Percentiles rank a stretch among this genome's conserved stretches.
These are phyloP conservation scores for Diadema setosum DNA, from an alignment of 35 echinoderm and acorn worm species.

Conservation along the genomic window DNA sequence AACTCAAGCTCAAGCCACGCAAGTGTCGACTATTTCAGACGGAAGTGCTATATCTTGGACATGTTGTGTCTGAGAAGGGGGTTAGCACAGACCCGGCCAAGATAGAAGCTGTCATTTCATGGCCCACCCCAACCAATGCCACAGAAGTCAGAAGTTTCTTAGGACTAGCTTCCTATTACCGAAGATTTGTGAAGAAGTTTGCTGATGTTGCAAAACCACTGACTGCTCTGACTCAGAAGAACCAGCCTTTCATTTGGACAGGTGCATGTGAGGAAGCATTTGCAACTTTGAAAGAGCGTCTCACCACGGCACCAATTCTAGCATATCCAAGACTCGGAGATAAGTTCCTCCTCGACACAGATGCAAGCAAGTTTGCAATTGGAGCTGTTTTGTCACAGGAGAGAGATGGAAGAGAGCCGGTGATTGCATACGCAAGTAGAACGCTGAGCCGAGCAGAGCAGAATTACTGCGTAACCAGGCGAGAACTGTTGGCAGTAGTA, in stretches of 20 bases:
- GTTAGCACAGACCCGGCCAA: slow-evolving; percentile 31
- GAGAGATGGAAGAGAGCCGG: slow-evolving; percentile 33
- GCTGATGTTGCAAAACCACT: slow-evolving; percentile 12
- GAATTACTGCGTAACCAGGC: slow-evolving; percentile 23
- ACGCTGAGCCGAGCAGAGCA: background rate
- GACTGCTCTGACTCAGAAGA: background rate
- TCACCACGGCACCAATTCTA: too few species aligned
- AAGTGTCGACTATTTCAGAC: slow-evolving; percentile 46
- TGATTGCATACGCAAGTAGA: slow-evolving; percentile 25
- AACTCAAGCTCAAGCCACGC: slow-evolving; percentile 34
- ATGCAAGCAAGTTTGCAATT: too few species aligned
- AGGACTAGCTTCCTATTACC: slow-evolving; percentile 46
- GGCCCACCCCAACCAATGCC: background rate
- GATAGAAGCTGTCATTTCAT: slow-evolving; percentile 18
- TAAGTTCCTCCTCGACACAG: too few species aligned
- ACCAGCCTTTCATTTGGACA: too few species aligned
- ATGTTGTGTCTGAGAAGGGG: slow-evolving; percentile 25
- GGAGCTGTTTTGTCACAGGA: slow-evolving; percentile 70
- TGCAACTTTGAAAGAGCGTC: too few species aligned
- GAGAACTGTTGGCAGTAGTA: slow-evolving; percentile 7
- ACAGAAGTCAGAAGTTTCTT: slow-evolving; percentile 36
- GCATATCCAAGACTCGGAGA: too few species aligned
- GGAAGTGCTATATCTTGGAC: slow-evolving; percentile 39
- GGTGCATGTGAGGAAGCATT: too few species aligned
- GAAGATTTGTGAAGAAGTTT: slow-evolving; percentile 32